phyloP scores from a whole-genome alignment of 2,888 invertebrate genomes.

The Allacma fusca region DNA sequence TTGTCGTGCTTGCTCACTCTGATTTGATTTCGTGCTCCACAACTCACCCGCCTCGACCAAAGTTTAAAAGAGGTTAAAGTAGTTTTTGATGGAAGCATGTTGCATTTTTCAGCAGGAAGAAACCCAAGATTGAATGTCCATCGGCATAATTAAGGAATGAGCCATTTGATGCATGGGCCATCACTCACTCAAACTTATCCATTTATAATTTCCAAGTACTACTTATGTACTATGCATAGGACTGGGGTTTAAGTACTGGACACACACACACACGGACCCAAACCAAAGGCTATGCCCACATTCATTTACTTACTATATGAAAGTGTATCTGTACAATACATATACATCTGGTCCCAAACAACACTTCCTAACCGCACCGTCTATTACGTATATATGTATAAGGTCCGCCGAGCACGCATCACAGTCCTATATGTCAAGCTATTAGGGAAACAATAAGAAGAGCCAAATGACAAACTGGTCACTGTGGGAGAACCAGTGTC shows the following conservation, averaged over 20 bases:
- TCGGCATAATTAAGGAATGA: conserved; percentile 40
- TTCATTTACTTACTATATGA: too few species aligned
- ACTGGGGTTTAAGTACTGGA: too few species aligned
- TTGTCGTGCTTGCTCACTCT: conserved; percentile 25
- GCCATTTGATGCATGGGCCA: conserved; percentile 15
- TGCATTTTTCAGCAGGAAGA: conserved; percentile 42
- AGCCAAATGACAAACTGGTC: conserved; percentile 12
- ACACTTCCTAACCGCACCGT: too few species aligned
- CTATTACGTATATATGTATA: too few species aligned
- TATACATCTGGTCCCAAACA: too few species aligned
- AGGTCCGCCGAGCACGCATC: not conserved
- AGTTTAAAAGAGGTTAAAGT: conserved; percentile 41
- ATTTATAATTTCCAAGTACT: conserved; percentile 29
- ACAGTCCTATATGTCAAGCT: not conserved
- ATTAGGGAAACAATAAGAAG: not conserved
- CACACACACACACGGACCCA: too few species aligned
- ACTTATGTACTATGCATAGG: not conserved
- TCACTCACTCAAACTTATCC: conserved; percentile 26
- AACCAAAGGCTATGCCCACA: too few species aligned
- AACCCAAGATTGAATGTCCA: conserved; percentile 39
- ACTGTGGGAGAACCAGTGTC: conserved; percentile 9
- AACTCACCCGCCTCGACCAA: conserved; percentile 29
- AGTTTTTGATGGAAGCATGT: conserved; percentile 28
- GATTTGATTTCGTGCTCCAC: conserved; percentile 31
- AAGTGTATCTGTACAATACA: too few species aligned